Percentiles rank a stretch among this genome's conserved stretches.
These are phyloP conservation scores for Heliconius charithonia DNA, from an alignment of 2,888 invertebrate genomes.

Conservation along the genomic window DNA sequence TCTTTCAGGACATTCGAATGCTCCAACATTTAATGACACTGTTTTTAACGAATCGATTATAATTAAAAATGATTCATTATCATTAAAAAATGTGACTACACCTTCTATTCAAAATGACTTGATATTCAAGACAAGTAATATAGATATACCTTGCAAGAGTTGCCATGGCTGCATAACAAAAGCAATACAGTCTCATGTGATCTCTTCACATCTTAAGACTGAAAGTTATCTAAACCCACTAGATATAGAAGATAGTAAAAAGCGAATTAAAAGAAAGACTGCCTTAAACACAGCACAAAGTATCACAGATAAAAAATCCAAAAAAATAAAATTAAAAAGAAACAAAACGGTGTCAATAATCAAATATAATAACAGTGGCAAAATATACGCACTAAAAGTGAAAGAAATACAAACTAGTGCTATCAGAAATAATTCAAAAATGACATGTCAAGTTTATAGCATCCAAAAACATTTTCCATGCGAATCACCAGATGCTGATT, in stretches of 20 bases:
- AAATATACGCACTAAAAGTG: constrained; percentile 66
- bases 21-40: not conserved
- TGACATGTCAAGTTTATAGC: constrained; percentile 63
- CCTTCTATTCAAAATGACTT: constrained; percentile 53
- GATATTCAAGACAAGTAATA: constrained; percentile 50
- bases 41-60: constrained; percentile 33
- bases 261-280: constrained; percentile 54
- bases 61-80: constrained; percentile 29
- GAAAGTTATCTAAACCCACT: constrained; percentile 55
- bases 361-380: constrained; percentile 62
- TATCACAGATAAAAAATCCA: constrained; percentile 41
- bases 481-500: constrained; percentile 58
- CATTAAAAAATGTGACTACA: constrained; percentile 50
- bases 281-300: constrained; percentile 21
- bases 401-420: constrained; percentile 55
- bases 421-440: constrained; percentile 45
- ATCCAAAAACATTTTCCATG: constrained; percentile 64
- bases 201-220: constrained; percentile 39
- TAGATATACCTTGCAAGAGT: constrained; percentile 55
- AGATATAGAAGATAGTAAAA: constrained; percentile 46
- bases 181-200: constrained; percentile 57
- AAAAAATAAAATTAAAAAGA: constrained; percentile 53
- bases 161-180: constrained; percentile 65
- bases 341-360: constrained; percentile 60
- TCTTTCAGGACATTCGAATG: constrained; percentile 10